These are phyloP conservation scores for Coptotermes formosanus DNA, from an alignment of 1,140 invertebrate genomes.

Conservation along the genomic window DNA sequence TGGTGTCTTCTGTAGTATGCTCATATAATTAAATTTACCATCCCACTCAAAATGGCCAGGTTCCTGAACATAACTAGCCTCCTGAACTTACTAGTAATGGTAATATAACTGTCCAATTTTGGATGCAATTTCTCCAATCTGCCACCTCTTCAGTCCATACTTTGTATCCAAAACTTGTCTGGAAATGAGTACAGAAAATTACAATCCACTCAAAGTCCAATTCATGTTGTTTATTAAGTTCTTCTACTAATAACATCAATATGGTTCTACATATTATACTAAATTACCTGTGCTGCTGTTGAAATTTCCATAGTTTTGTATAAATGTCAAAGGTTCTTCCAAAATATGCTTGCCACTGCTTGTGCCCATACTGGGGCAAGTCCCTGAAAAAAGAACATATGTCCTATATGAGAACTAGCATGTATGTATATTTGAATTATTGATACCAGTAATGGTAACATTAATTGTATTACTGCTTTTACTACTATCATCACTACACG, in stretches of 20 bases:
- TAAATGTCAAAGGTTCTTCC: slow-evolving; percentile 97
- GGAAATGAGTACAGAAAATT: slow-evolving; percentile 42
- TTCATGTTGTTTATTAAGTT: not conserved
- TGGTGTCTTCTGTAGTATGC: too few relatives aligned
- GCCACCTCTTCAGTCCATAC: slow-evolving; percentile 95
- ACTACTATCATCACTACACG: too few relatives aligned
- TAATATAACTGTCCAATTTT: slow-evolving; percentile 99
- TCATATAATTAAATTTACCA: too few relatives aligned
- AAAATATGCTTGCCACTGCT: slow-evolving; percentile 98
- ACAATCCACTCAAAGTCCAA: slow-evolving; percentile 3
- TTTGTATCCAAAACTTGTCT: slow-evolving; percentile 84
- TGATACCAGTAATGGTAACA: too few relatives aligned
- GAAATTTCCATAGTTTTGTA: slow-evolving; percentile 98
- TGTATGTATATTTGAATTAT: too few relatives aligned
- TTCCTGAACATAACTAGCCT: too few relatives aligned
- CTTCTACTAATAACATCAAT: not conserved
- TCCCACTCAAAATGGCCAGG: too few relatives aligned
- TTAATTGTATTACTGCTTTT: too few relatives aligned
- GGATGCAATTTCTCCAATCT: slow-evolving; percentile 97
- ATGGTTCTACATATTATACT: too few relatives aligned
- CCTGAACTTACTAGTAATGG: slow-evolving; percentile 88
- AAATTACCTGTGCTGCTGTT: slow-evolving; percentile 87
- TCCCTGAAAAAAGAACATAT: slow-evolving; percentile 62
- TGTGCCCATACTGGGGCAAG: slow-evolving; percentile 94
- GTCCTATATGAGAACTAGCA: too few relatives aligned